phyloP scores from a whole-genome alignment of 2,113 vertebrate species.

The Hydrolagus affinis region DNA sequence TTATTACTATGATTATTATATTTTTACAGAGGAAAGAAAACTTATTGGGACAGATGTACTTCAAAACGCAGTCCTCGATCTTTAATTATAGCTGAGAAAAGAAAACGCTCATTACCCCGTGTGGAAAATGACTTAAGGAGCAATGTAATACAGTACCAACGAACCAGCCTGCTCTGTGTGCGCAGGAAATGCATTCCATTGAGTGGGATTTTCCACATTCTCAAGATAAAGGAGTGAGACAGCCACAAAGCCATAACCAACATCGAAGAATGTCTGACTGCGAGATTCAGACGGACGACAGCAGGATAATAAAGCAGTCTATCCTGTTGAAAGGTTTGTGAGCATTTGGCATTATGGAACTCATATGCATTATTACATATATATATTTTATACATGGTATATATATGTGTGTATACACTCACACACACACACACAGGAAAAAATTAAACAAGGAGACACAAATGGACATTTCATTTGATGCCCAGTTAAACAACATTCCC shows the following conservation, averaged over 20 bases:
- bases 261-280: constrained; percentile 22
- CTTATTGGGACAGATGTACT: background rate
- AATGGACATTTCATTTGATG: constrained; percentile 39
- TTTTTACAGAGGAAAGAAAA: background rate
- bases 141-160: constrained; percentile 27
- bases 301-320: constrained; percentile 4
- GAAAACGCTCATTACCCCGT: constrained; percentile 45
- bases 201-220: constrained; percentile 28
- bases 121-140: constrained; percentile 40
- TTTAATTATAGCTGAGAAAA: constrained; percentile 45
- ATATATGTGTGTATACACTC: no score
- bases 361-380: background rate
- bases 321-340: background rate
- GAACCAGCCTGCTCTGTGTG: constrained; percentile 19
- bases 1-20: no score
- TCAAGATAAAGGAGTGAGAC: constrained; percentile 38
- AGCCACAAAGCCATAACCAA: constrained; percentile 23
- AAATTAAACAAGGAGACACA: no score
- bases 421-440: no score
- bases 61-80: constrained; percentile 23
- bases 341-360: background rate
- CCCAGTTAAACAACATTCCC: constrained; percentile 38
- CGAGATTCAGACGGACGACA: background rate
- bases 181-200: constrained; percentile 12
- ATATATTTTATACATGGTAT: background rate